Conservation (phyloP, 2,888 invertebrate genomes). For the Cosmopolites sordidus region DNA sequence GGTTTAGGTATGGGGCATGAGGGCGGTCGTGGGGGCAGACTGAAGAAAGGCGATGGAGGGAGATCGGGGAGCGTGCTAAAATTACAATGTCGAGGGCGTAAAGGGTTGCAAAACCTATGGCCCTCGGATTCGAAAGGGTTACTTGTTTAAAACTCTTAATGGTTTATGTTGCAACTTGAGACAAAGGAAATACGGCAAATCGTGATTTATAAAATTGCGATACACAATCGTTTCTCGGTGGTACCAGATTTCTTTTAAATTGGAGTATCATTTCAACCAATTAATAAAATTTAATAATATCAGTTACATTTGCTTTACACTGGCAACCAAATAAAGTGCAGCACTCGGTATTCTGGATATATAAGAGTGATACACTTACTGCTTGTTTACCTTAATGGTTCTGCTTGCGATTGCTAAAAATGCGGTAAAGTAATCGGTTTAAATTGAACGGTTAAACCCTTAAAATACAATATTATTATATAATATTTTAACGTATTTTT, state of each 20-base stretch:
- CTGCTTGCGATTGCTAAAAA: too few species aligned
- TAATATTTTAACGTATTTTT: too few species aligned
- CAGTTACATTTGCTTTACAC: too few species aligned
- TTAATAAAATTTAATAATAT: too few species aligned
- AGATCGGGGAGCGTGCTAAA: constrained; percentile 30
- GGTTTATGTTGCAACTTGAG: constrained; percentile 24
- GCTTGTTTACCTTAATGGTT: too few species aligned
- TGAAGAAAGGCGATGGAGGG: constrained; percentile 12
- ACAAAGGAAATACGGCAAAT: constrained; percentile 15
- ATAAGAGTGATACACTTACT: too few species aligned
- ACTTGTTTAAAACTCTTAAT: constrained; percentile 21
- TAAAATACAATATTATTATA: too few species aligned
- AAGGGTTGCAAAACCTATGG: constrained; percentile 36
- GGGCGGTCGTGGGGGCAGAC: constrained; percentile 22
- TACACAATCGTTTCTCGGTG: not conserved
- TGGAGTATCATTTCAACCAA: too few species aligned
- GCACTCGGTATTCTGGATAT: too few species aligned
- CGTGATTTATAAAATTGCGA: constrained; percentile 20
- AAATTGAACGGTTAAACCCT: too few species aligned
- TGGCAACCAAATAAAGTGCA: too few species aligned
- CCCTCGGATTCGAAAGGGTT: constrained; percentile 24
- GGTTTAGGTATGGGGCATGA: constrained; percentile 16
- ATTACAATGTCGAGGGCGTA: constrained; percentile 38
- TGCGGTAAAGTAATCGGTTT: too few species aligned
- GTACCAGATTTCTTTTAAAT: not conserved